Evolutionary conservation across 2,888 invertebrate genomes (phyloP).

Genomic region (Epiblema foenella): DNA sequence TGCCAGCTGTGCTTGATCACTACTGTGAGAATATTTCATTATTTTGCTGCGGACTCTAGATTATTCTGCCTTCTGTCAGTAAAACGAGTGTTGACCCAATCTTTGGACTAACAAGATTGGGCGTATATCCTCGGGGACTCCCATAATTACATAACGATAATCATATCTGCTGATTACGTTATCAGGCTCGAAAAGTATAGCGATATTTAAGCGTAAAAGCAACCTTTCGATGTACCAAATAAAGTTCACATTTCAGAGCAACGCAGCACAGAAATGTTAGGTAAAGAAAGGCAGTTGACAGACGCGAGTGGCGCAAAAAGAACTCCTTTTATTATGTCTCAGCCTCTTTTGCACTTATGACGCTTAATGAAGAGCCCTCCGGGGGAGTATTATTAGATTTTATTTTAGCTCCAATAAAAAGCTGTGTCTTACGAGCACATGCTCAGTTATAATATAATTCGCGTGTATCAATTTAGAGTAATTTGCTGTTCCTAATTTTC

Average conservation of each 20-base stretch:
- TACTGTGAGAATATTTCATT: background rate
- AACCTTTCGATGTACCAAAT: background rate
- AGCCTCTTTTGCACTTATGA: constrained; percentile 43
- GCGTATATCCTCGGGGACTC: constrained; percentile 27
- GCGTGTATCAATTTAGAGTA: constrained; percentile 31
- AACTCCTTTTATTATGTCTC: constrained; percentile 43
- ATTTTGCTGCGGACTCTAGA: constrained; percentile 10
- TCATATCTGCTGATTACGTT: constrained; percentile 29
- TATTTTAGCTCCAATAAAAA: constrained; percentile 43
- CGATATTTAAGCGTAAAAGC: background rate
- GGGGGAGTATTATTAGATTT: constrained; percentile 43
- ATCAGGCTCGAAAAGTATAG: constrained; percentile 1
- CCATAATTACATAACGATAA: constrained; percentile 45
- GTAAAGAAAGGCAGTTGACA: constrained; percentile 1
- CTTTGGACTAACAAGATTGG: constrained; percentile 20
- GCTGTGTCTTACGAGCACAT: constrained; percentile 23
- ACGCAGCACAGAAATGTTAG: background rate
- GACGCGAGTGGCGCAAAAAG: constrained; percentile 39
- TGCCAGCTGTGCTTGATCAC: no score
- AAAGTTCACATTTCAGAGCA: constrained; percentile 7
- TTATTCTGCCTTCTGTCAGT: constrained; percentile 2
- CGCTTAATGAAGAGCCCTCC: constrained; percentile 43
- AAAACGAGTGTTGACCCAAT: constrained; percentile 40
- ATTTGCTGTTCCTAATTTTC: constrained; percentile 27
- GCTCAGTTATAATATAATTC: constrained; percentile 33